Base-by-base conservation (phyloP, 2,888 invertebrate genomes). In the Ichneumoninae sp. region DNA sequence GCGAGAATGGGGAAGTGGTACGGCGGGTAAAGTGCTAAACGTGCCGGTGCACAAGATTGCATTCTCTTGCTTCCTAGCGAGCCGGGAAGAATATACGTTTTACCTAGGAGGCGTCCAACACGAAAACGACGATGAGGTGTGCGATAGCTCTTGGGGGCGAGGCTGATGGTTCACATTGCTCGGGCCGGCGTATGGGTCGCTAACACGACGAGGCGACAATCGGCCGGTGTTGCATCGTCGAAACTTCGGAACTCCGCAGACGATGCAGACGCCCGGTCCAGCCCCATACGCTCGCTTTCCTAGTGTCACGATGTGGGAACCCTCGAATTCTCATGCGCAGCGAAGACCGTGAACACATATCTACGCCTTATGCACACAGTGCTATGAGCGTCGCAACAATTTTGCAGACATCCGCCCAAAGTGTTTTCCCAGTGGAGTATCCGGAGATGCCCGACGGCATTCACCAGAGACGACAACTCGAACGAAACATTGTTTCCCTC, bases 401-500 rank as follows among this genome's bases (percentile, higher is more conserved):
- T 69, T 44, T 47, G 22, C 19, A 40, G 40, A 40, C 22, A 66
- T 73, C 52, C 22, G 36, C 47, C 33, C 52, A 40, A 54, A 75
- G 52, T 63, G 44, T 57, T 75, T 54, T 63, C 50, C 40, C 47
- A 33, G 22, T 66, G 13, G 65, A 50, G 65, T 65, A 60, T 47
- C 44, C 16, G 1, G 26, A 47, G 19, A 75, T 30, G 54, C 47
- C 81, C 66, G 22, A 13, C 16, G 71, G 70, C 54, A 50, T 68
- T 73, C 54, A 26, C 2, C 75, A 57, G 52, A 50, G 66, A 75
- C 79, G 71, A 84, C 79, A 82, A 82, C 54, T 68, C 84, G 52
- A 81, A 75, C 71, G 66, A 68, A 86, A 73, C 73, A 71, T 65
- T 79, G 75, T 81, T 81, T 71, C 68, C 60, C 44, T 19, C 33